Evolutionary conservation across 2,888 invertebrate genomes (phyloP), one percentile per base, ranked within the genome.

Genomic region (Craniophora ligustri): DNA sequence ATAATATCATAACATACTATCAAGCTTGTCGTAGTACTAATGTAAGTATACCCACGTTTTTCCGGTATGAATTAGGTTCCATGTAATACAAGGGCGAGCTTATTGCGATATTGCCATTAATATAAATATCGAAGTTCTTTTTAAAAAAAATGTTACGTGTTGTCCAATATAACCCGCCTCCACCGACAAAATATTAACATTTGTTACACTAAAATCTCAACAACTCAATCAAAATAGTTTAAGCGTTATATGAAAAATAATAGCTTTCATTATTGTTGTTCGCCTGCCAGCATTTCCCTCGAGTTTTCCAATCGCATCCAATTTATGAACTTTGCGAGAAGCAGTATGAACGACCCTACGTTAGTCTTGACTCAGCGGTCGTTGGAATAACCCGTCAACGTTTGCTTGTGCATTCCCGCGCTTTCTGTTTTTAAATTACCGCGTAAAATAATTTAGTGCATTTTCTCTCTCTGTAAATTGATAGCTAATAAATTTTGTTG

Each of bases 311-410:
- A 56, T 64, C 53, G 35, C 39, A 47, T 60, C 62, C 56, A 57
- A 67, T 73, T 67, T 39, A 26, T 39, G 26, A 38, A 21, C 44
- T 44, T 31, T 31, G 42, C 15, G 18, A 30, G 40, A 57, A 53
- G 54, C 61, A 51, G 64, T 63, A 72, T 51, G 49, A 31, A 35
- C 57, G 63, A 28, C n/a, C n/a, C n/a, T 67, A 19, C 67, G 54
- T 47, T 61, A 79, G 79, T 79, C 67, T 67, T 70, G 57, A 54
- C 58, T 66, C 62, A 61, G 68, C 67, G 56, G 42, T 56, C 68
- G 69, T 35, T 53, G 35, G 40, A 58, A 41, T 23, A 62, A 49
- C 72, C 58, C 65, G 72, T 28, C 41, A 45, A 32, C 15, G 6
- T 19, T 16, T 45, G 54, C 60, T 42, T 62, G 58, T 58, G 58